Evolutionary conservation across 2,888 invertebrate genomes (phyloP).

Genomic region (Lepetodrilus schrolli): DNA sequence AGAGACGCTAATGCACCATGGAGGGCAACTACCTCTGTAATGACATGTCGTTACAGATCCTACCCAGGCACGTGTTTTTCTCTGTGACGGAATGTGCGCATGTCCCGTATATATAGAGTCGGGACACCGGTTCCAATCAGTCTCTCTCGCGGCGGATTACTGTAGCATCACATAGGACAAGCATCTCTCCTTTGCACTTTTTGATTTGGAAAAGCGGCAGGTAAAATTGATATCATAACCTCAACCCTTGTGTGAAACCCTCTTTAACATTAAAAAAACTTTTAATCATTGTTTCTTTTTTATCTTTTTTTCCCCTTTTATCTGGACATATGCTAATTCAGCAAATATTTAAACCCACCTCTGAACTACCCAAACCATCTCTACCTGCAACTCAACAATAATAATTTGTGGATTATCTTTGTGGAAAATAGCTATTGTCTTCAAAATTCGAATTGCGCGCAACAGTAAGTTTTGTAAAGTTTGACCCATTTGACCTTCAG

Average conservation of each 20-base stretch:
- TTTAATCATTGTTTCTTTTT: not conserved
- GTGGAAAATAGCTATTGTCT: too few species aligned
- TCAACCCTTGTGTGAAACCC: not conserved
- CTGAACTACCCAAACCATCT: not conserved
- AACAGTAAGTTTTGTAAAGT: not conserved
- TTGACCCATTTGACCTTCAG: constrained; percentile 14
- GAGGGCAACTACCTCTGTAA: not conserved
- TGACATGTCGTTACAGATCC: constrained; percentile 10
- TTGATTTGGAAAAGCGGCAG: constrained; percentile 6
- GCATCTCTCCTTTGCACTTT: not conserved
- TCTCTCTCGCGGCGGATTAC: constrained; percentile 26
- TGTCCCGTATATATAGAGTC: constrained; percentile 26
- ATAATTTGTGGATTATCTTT: not conserved
- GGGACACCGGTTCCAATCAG: not conserved
- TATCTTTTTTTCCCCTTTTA: not conserved
- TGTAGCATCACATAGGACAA: constrained; percentile 1
- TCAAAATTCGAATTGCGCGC: not conserved
- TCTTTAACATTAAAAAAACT: not conserved
- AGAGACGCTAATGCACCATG: not conserved
- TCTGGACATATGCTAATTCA: constrained; percentile 14
- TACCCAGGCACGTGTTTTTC: not conserved
- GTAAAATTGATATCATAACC: not conserved
- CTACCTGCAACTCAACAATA: not conserved
- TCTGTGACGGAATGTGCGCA: constrained; percentile 14
- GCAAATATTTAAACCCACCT: not conserved